These are phyloP conservation scores for Hypolimnas misippus DNA, from an alignment of 2,888 invertebrate species.

Conservation along the genomic window DNA sequence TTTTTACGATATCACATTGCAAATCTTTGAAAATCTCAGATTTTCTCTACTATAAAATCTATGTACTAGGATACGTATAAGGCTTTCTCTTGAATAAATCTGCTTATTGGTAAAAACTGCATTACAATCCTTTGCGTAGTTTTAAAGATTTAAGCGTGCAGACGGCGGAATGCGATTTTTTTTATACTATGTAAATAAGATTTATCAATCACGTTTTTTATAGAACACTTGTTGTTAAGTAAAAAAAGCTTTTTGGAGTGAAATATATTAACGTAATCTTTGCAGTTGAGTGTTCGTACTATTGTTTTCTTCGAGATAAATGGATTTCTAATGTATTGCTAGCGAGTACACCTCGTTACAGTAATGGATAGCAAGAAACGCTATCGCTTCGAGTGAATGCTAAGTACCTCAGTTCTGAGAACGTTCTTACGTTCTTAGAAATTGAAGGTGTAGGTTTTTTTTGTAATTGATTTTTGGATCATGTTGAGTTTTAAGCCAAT, in stretches of 20 bases:
- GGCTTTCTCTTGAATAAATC: too few relatives aligned
- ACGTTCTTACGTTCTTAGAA: too few relatives aligned
- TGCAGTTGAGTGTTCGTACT: constrained; percentile 6
- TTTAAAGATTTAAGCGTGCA: too few relatives aligned
- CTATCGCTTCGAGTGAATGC: constrained; percentile 3
- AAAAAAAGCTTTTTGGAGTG: not conserved
- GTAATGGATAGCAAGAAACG: constrained; percentile 13
- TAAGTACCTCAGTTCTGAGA: constrained; percentile 1
- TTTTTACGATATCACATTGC: too few relatives aligned
- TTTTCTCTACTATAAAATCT: too few relatives aligned
- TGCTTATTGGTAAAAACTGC: too few relatives aligned
- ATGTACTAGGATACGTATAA: too few relatives aligned
- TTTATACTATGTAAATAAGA: too few relatives aligned
- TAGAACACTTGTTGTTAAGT: not conserved
- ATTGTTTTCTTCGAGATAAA: constrained; percentile 6
- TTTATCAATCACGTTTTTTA: too few relatives aligned
- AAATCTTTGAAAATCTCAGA: too few relatives aligned
- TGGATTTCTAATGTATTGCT: constrained; percentile 14
- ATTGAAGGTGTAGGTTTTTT: not conserved
- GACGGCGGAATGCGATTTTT: too few relatives aligned
- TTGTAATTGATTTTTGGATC: not conserved
- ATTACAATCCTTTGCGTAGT: too few relatives aligned
- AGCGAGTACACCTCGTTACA: constrained; percentile 4
- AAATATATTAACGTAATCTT: not conserved
- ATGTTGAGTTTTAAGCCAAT: not conserved